A percentile compares a stretch with the other conserved stretches of the same genome.
Conservation (phyloP, 2,797 vertebrate genomes). For the Chelon labrosus region DNA sequence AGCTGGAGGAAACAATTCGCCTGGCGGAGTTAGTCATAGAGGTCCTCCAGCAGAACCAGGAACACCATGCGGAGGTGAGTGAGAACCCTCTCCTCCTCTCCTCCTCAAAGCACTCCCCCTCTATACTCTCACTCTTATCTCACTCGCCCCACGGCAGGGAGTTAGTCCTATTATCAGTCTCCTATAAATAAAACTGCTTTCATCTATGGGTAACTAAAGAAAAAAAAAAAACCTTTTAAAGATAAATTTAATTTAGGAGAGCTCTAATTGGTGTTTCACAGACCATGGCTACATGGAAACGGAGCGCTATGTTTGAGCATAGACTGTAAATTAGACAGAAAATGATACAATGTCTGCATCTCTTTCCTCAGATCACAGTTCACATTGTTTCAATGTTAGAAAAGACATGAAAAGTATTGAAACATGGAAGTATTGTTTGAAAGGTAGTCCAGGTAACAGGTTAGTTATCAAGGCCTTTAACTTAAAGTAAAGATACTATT, state of each 20-base stretch:
- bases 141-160: slow-evolving; percentile 70
- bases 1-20: slow-evolving; percentile 99
- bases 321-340: slow-evolving; percentile 57
- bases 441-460: slow-evolving; percentile 16
- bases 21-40: slow-evolving; percentile 99
- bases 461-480: background rate
- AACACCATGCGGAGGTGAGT: slow-evolving; percentile 99
- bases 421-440: slow-evolving; percentile 24
- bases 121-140: slow-evolving; percentile 74
- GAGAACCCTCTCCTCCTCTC: slow-evolving; percentile 71
- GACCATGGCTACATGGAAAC: slow-evolving; percentile 53
- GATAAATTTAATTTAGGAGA: slow-evolving; percentile 64
- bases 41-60: slow-evolving; percentile 99
- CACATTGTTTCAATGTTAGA: slow-evolving; percentile 41
- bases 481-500: background rate
- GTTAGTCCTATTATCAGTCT: slow-evolving; percentile 65
- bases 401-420: slow-evolving; percentile 21
- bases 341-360: slow-evolving; percentile 47
- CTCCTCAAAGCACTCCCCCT: slow-evolving; percentile 71
- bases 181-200: slow-evolving; percentile 78
- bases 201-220: slow-evolving; percentile 59
- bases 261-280: slow-evolving; percentile 67
- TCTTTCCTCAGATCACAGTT: slow-evolving; percentile 51
- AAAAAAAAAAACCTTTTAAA: slow-evolving; percentile 35
- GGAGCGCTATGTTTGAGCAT: slow-evolving; percentile 50